A percentile compares a stretch with the other conserved stretches of the same genome.
Evolutionary conservation across 2,113 vertebrate genomes (phyloP).

Genomic region (Spilogale gracilis): DNA sequence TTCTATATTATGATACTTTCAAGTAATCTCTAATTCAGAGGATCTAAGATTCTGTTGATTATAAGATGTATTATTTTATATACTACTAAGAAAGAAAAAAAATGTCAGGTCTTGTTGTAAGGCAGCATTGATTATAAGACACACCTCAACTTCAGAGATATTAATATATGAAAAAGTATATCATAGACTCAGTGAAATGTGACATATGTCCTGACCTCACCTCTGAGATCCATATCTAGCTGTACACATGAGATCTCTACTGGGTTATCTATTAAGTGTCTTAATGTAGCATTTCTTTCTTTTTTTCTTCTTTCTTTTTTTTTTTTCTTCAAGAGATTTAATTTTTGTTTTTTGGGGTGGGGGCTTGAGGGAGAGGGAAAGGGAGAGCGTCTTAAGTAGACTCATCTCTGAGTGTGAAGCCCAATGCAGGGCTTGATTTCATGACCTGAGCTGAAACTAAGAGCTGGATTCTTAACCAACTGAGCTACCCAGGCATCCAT

Average conservation of each 20-base stretch:
- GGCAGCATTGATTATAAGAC: background rate
- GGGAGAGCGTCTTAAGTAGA: background rate
- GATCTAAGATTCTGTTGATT: background rate
- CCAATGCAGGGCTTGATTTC: background rate
- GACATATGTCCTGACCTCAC: background rate
- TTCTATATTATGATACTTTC: background rate
- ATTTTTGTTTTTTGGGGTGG: background rate
- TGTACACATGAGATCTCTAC: background rate
- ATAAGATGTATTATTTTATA: background rate
- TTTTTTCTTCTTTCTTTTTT: background rate
- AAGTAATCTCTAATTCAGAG: conserved; percentile 5
- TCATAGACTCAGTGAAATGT: background rate
- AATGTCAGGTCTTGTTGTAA: background rate
- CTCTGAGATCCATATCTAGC: background rate
- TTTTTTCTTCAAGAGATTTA: background rate
- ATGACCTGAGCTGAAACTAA: background rate
- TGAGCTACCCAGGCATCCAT: background rate
- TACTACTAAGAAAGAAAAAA: background rate
- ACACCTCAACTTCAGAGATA: conserved; percentile 17
- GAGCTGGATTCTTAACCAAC: background rate
- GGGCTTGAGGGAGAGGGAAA: background rate
- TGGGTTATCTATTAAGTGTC: background rate
- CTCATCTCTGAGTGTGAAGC: background rate
- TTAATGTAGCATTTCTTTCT: background rate
- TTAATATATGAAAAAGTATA: background rate